Percentiles rank a stretch among this genome's conserved stretches.
Evolutionary conservation across 1,140 invertebrate genomes (phyloP).

Genomic region (Lucilia sericata): DNA sequence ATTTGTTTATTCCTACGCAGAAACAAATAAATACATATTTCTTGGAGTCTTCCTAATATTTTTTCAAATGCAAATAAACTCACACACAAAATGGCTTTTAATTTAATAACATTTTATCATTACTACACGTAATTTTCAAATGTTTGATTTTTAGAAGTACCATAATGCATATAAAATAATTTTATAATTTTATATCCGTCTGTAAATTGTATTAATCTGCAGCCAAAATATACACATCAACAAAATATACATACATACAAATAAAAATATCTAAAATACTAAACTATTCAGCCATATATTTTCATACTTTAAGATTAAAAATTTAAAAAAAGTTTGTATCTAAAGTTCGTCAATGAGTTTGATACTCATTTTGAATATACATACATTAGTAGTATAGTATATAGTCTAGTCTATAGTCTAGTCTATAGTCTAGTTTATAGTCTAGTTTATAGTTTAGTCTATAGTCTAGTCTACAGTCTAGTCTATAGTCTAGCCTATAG

Average conservation of each 20-base stretch:
- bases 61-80: neutral
- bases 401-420: no score
- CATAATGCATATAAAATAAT: neutral
- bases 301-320: neutral
- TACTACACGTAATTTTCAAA: constrained; percentile 16
- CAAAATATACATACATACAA: neutral
- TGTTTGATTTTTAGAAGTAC: neutral
- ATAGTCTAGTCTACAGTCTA: no score
- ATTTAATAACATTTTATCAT: constrained; percentile 13
- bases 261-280: neutral
- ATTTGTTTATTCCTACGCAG: no score
- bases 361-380: neutral
- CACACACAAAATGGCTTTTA: neutral
- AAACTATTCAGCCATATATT: neutral
- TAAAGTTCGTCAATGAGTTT: neutral
- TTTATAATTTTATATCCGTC: neutral
- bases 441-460: no score
- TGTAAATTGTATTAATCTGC: constrained; percentile 2
- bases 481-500: no score
- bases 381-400: neutral
- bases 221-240: neutral
- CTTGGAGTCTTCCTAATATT: no score
- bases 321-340: neutral
- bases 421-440: no score
- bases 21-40: no score